These are phyloP conservation scores for Drosophila fuyamai DNA, from an alignment of 1,140 invertebrate genomes.

Conservation along the genomic window DNA sequence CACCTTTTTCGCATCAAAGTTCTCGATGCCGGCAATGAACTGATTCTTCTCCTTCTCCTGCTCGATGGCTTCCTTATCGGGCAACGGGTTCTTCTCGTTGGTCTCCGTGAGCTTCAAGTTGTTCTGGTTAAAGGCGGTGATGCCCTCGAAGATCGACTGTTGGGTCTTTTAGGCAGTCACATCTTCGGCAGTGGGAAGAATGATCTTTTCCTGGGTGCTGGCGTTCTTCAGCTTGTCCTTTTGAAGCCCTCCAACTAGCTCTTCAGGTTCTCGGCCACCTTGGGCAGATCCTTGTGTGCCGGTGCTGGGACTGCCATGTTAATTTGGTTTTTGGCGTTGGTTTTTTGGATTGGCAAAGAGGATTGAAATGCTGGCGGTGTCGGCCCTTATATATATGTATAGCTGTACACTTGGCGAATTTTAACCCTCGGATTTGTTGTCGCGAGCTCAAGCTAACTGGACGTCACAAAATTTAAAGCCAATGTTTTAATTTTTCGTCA, in stretches of 20 bases:
- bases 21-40: conserved; percentile 94
- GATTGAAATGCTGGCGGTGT: conserved; percentile 17
- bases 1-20: conserved; percentile 93
- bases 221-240: conserved; percentile 92
- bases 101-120: conserved; percentile 96
- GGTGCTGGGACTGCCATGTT: conserved; percentile 85
- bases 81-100: conserved; percentile 96
- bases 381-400: background rate
- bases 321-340: conserved; percentile 41
- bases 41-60: conserved; percentile 94
- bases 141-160: conserved; percentile 93
- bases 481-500: no score
- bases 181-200: conserved; percentile 95
- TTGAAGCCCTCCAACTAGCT: conserved; percentile 95
- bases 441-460: conserved; percentile 1
- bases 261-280: conserved; percentile 94
- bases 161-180: conserved; percentile 94
- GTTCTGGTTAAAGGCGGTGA: conserved; percentile 92
- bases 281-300: conserved; percentile 94
- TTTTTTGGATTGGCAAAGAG: conserved; percentile 23
- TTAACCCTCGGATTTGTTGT: background rate
- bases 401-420: background rate
- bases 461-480: conserved; percentile 7
- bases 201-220: conserved; percentile 93
- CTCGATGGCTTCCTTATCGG: conserved; percentile 96